A percentile compares a stretch with the other conserved stretches of the same genome.
Evolutionary conservation across 2,113 vertebrate species (phyloP).

Genomic region (Stercorarius parasiticus): DNA sequence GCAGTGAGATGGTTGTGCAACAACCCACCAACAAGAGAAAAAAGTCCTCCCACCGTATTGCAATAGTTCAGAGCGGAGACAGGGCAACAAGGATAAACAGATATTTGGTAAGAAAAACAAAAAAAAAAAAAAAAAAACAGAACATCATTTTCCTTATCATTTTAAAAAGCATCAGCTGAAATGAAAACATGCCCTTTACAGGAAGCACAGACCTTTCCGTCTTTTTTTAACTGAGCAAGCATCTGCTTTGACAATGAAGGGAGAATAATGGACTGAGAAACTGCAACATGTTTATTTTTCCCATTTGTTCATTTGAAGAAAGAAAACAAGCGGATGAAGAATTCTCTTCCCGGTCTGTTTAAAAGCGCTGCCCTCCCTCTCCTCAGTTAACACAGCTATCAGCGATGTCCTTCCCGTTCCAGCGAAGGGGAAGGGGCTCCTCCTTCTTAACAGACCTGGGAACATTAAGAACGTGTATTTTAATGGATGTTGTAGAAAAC

Average conservation of each 20-base stretch:
- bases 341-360: not conserved
- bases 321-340: not conserved
- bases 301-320: not conserved
- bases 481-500: not conserved
- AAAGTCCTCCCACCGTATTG: not conserved
- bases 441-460: not conserved
- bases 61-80: not conserved
- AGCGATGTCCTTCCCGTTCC: not conserved
- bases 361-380: not conserved
- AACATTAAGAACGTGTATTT: accelerated
- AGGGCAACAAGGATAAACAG: not conserved
- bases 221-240: not conserved
- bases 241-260: not conserved
- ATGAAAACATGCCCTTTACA: not conserved
- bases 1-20: not conserved
- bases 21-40: not conserved
- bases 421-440: not conserved
- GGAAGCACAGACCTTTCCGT: not conserved
- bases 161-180: not conserved
- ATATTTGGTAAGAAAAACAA: not conserved
- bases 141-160: not conserved
- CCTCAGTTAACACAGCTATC: not conserved
- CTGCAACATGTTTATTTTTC: accelerated
- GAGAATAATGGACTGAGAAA: not conserved
- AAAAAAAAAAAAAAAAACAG: not conserved